These are phyloP conservation scores for Acromyrmex heyeri DNA, from an alignment of 1,140 invertebrate species.

Conservation along the genomic window DNA sequence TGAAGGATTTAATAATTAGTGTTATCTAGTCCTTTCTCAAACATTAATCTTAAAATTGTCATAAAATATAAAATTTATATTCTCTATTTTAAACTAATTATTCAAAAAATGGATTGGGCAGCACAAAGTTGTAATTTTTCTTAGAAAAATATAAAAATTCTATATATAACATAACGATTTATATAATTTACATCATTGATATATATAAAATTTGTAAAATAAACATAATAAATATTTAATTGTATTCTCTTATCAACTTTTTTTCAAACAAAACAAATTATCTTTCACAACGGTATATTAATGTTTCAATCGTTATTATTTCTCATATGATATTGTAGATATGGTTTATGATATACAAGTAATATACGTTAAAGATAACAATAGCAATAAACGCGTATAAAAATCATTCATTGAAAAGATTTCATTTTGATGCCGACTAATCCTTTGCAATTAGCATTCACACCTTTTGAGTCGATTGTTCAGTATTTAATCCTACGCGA, in stretches of 20 bases:
- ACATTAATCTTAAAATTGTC: background rate
- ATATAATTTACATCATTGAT: too few relatives aligned
- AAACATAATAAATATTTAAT: too few relatives aligned
- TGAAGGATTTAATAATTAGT: background rate
- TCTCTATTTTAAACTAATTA: background rate
- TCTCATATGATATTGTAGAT: background rate
- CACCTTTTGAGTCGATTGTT: background rate
- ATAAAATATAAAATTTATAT: constrained; percentile 15
- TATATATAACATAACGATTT: too few relatives aligned
- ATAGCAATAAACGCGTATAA: background rate
- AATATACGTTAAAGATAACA: background rate
- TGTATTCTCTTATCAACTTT: too few relatives aligned
- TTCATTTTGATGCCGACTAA: background rate
- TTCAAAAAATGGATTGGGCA: background rate
- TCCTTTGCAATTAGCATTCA: constrained; percentile 21
- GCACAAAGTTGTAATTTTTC: background rate
- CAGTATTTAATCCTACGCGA: constrained; percentile 21
- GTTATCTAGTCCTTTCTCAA: too few relatives aligned
- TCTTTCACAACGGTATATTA: background rate
- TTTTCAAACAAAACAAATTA: too few relatives aligned
- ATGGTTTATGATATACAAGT: background rate
- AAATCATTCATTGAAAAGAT: background rate
- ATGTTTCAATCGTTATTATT: background rate
- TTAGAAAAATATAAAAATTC: background rate
- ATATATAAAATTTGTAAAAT: background rate